phyloP scores from a whole-genome alignment of 2,797 vertebrate genomes.

The Ibycter americanus region DNA sequence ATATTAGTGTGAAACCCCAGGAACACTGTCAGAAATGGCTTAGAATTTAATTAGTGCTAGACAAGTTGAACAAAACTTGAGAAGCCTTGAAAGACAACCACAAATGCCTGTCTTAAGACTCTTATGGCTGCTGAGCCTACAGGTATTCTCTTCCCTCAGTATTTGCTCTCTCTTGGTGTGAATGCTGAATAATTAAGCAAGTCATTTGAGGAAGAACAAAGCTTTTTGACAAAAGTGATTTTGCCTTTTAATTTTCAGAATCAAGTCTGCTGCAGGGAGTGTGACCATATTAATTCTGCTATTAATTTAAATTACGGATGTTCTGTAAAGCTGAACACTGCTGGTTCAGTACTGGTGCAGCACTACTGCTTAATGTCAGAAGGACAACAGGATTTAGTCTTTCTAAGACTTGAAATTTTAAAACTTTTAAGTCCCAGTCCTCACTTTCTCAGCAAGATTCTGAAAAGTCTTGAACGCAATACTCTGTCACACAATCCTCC shows the following conservation, averaged over 20 bases:
- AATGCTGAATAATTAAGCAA: slow-evolving; percentile 55
- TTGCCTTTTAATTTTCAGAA: slow-evolving; percentile 41
- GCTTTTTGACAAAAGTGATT: slow-evolving; percentile 53
- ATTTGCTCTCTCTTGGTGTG: not conserved
- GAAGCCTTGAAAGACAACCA: not conserved
- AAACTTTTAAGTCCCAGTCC: not conserved
- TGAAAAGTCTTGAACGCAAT: not conserved
- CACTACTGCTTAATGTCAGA: not conserved
- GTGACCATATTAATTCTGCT: not conserved
- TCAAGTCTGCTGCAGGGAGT: not conserved
- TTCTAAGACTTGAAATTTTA: not conserved
- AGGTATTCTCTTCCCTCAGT: not conserved
- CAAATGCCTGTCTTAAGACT: not conserved
- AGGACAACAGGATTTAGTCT: not conserved
- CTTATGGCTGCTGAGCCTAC: not conserved
- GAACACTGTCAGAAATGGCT: not conserved
- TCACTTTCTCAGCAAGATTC: not conserved
- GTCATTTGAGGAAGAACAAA: slow-evolving; percentile 24
- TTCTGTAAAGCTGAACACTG: not conserved
- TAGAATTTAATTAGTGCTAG: not conserved
- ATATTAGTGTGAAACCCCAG: not conserved
- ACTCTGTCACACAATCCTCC: not conserved
- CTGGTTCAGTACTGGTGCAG: not conserved
- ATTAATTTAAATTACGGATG: slow-evolving; percentile 41
- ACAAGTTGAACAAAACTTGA: not conserved